A percentile compares a stretch with the other conserved stretches of the same genome.
phyloP scores from a whole-genome alignment of 2,797 vertebrate species.

The Enteromius thamalakanensis region DNA sequence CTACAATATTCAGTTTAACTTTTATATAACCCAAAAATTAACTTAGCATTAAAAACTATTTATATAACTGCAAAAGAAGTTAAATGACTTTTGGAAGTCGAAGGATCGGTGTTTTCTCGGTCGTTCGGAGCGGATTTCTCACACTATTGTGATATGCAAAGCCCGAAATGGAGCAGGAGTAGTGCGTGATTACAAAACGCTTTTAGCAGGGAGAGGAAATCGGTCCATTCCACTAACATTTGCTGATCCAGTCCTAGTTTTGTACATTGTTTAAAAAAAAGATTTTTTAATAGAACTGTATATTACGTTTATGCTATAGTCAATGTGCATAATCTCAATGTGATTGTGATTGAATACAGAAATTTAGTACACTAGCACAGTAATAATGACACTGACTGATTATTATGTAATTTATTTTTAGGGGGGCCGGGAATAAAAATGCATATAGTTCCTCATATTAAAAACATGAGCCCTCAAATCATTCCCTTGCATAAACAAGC shows the following conservation, averaged over 20 bases:
- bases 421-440: background rate
- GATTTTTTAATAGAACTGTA: background rate
- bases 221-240: background rate
- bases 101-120: background rate
- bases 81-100: background rate
- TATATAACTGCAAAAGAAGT: background rate
- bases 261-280: background rate
- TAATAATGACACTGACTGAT: background rate
- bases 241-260: background rate
- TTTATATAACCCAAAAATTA: too few species aligned
- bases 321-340: too few species aligned
- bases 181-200: background rate
- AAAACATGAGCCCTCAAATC: background rate
- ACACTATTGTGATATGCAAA: background rate
- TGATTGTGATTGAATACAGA: background rate
- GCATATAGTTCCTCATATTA: background rate
- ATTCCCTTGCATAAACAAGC: slow-evolving; percentile 19
- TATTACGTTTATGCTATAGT: background rate
- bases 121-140: background rate
- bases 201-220: background rate
- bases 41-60: too few species aligned
- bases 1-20: background rate
- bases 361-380: background rate
- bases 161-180: background rate
- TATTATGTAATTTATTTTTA: background rate